Conservation (phyloP, 2,797 vertebrate species). For the Urocyon cinereoargenteus region DNA sequence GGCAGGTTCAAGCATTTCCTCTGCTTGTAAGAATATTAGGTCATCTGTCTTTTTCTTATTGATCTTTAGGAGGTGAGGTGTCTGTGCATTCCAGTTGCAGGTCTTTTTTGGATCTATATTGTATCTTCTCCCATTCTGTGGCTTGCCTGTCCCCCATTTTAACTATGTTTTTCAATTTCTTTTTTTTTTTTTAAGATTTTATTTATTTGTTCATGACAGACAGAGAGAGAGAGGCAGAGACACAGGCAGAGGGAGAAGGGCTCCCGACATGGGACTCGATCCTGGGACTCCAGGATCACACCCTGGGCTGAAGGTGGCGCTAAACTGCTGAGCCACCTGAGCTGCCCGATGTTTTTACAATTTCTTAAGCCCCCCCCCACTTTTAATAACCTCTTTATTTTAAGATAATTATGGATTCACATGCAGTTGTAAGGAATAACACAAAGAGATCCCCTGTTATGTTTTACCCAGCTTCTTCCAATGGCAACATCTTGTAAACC, state of each 20-base stretch:
- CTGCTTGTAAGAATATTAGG: not conserved
- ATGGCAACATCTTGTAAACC: not conserved
- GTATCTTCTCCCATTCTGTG: not conserved
- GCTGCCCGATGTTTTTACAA: not conserved
- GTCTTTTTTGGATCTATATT: not conserved
- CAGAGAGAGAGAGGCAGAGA: too few relatives aligned
- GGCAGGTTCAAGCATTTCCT: not conserved
- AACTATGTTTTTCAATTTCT: not conserved
- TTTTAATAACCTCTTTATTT: not conserved
- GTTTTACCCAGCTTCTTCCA: not conserved
- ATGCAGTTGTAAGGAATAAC: not conserved
- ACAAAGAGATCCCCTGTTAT: rapidly evolving
- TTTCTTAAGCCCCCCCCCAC: not conserved
- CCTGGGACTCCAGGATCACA: too few relatives aligned
- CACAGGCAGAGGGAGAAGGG: too few relatives aligned
- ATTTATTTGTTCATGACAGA: too few relatives aligned
- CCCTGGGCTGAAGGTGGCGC: too few relatives aligned
- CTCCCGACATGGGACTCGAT: too few relatives aligned
- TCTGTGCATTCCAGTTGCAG: rapidly evolving
- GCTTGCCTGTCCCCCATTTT: not conserved
- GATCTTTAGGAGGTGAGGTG: too few relatives aligned
- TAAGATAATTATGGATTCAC: not conserved
- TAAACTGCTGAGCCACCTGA: too few relatives aligned
- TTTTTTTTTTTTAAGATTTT: not conserved
- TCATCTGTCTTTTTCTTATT: not conserved